phyloP scores from a whole-genome alignment of 1,140 invertebrate species.

The Hyles euphorbiae region DNA sequence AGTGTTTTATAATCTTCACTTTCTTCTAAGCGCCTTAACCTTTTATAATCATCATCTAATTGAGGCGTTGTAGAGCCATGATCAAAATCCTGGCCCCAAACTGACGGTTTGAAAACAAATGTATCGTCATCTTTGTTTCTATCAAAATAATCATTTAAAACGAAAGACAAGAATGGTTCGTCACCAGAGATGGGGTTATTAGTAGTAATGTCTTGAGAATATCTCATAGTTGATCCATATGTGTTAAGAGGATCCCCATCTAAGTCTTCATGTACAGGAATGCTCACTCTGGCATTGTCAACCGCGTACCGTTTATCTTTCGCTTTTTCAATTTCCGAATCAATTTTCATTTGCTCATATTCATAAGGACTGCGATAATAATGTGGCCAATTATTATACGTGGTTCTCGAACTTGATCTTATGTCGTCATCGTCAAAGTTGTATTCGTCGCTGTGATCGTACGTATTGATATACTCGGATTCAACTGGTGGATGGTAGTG shows the following conservation, averaged over 20 bases:
- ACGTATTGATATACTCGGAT: conserved; percentile 12
- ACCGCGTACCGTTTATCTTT: conserved; percentile 49
- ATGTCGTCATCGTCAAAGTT: conserved; percentile 48
- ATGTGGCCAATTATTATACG: conserved; percentile 48
- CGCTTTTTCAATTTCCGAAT: conserved; percentile 38
- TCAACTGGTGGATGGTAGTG: conserved; percentile 22
- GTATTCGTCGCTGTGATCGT: conserved; percentile 26
- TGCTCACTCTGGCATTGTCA: conserved; percentile 26
- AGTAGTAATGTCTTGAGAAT: conserved; percentile 13
- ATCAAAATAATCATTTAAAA: conserved; percentile 55
- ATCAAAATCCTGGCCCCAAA: conserved; percentile 51
- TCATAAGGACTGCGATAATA: conserved; percentile 45
- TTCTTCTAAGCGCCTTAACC: conserved; percentile 28
- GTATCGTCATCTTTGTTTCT: conserved; percentile 48
- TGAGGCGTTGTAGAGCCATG: conserved; percentile 23
- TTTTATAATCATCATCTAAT: conserved; percentile 18
- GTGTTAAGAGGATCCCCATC: conserved; percentile 27
- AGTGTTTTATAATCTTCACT: conserved; percentile 9
- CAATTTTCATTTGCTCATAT: conserved; percentile 35
- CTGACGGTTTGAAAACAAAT: conserved; percentile 39
- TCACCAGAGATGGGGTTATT: conserved; percentile 50
- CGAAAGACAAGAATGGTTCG: conserved; percentile 50
- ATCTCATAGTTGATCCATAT: conserved; percentile 1
- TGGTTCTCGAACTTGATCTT: conserved; percentile 36
- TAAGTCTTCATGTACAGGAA: conserved; percentile 47